Percentiles rank a stretch among this genome's conserved stretches.
These are phyloP conservation scores for Phortica variegata DNA, from an alignment of 1,140 invertebrate genomes.

Conservation along the genomic window DNA sequence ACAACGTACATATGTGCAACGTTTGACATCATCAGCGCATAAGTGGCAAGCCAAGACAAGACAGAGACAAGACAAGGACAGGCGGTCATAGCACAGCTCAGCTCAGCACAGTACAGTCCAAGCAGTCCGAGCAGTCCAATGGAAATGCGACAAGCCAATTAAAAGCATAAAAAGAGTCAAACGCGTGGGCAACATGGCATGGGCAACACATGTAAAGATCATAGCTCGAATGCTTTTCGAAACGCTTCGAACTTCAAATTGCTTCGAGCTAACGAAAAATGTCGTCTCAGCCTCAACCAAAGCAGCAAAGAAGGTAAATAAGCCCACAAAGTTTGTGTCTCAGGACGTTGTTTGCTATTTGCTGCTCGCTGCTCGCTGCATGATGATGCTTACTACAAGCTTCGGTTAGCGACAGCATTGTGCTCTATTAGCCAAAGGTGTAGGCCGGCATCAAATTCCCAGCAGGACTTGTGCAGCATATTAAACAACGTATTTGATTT, in stretches of 20 bases:
- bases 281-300: no score
- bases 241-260: no score
- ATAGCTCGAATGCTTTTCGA: no score
- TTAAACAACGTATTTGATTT: constrained; percentile 45
- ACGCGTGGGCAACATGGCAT: constrained; percentile 4
- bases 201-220: neutral
- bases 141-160: constrained; percentile 46
- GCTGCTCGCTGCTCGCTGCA: constrained; percentile 2
- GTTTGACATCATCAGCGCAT: constrained; percentile 42
- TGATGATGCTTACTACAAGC: constrained; percentile 13
- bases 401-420: constrained; percentile 12
- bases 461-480: constrained; percentile 25
- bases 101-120: no score
- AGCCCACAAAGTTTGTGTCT: neutral
- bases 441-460: constrained; percentile 19
- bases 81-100: no score
- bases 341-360: neutral
- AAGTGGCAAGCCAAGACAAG: constrained; percentile 13
- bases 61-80: no score
- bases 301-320: no score
- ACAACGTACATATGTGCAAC: constrained; percentile 20
- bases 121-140: no score
- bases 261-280: no score
- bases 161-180: constrained; percentile 35
- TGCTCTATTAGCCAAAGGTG: constrained; percentile 30